Percentiles rank a stretch among this genome's conserved stretches.
phyloP scores from a whole-genome alignment of 92 coral and sea anemone genomes.

The Blastomussa wellsi region DNA sequence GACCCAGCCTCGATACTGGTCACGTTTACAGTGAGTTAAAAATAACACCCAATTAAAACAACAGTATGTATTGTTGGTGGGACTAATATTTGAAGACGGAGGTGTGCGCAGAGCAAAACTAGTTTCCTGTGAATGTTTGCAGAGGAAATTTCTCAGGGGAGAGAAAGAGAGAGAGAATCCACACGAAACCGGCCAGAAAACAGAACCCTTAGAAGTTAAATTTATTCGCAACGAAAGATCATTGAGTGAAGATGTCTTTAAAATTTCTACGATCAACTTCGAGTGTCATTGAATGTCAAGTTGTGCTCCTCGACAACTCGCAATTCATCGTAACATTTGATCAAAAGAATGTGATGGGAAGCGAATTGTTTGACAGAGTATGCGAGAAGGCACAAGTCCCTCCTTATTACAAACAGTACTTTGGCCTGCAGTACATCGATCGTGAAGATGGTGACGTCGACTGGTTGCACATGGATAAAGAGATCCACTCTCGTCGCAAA shows the following conservation, averaged over 20 bases:
- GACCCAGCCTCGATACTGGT: neutral
- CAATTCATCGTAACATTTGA: constrained; percentile 62
- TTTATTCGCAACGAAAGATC: neutral
- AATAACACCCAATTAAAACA: constrained; percentile 23
- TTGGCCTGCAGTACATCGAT: constrained; percentile 85
- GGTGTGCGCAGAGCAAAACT: constrained; percentile 5
- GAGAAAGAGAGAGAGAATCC: neutral
- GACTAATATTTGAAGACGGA: neutral
- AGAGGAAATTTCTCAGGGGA: neutral
- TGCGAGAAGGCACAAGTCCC: constrained; percentile 77
- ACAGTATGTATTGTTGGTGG: neutral
- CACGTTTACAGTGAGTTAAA: constrained; percentile 10
- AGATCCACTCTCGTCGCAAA: constrained; percentile 54
- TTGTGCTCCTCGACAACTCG: constrained; percentile 80
- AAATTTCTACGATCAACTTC: constrained; percentile 38
- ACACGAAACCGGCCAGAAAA: neutral
- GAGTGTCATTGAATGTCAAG: constrained; percentile 59
- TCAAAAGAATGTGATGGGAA: constrained; percentile 49
- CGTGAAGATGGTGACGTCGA: constrained; percentile 81
- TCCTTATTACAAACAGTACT: constrained; percentile 57
- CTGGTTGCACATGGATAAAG: constrained; percentile 78
- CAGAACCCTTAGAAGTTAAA: no score
- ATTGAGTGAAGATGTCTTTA: constrained; percentile 20
- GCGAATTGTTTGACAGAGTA: constrained; percentile 62
- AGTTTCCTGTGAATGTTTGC: neutral